These are phyloP conservation scores for Hucho hucho DNA, from an alignment of 2,113 vertebrate genomes.

Conservation along the genomic window DNA sequence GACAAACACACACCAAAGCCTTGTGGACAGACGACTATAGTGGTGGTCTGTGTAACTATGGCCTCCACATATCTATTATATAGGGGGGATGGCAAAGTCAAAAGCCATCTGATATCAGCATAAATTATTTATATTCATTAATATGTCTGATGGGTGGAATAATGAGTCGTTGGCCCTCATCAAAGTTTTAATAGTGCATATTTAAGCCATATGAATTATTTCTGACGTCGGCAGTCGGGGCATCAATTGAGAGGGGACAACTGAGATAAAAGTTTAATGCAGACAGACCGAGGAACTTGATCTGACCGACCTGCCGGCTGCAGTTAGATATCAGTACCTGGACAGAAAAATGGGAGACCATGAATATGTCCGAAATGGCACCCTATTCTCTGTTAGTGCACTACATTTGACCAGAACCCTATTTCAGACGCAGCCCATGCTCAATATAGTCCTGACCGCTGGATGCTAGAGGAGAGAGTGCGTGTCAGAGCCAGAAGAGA, in stretches of 20 bases:
- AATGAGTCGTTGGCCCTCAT: conserved; percentile 54
- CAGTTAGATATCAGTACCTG: conserved; percentile 30
- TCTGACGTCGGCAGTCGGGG: conserved; percentile 28
- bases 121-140: conserved; percentile 67
- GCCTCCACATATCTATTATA: neutral
- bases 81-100: conserved; percentile 12
- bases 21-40: neutral
- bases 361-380: too few relatives aligned
- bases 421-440: neutral
- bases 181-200: conserved; percentile 61
- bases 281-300: conserved; percentile 41
- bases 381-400: too few relatives aligned
- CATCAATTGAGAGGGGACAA: conserved; percentile 47
- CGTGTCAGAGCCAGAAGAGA: conserved; percentile 20
- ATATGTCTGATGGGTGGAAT: conserved; percentile 48
- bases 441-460: conserved; percentile 11
- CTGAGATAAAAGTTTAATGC: conserved; percentile 71
- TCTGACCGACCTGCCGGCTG: conserved; percentile 29
- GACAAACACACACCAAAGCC: conserved; percentile 31
- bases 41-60: neutral
- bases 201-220: conserved; percentile 59
- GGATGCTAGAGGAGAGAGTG: neutral
- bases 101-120: conserved; percentile 42
- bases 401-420: too few relatives aligned
- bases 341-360: conserved; percentile 28